Conservation (phyloP, 2,797 vertebrate species). For the Xenentodon cancila region DNA sequence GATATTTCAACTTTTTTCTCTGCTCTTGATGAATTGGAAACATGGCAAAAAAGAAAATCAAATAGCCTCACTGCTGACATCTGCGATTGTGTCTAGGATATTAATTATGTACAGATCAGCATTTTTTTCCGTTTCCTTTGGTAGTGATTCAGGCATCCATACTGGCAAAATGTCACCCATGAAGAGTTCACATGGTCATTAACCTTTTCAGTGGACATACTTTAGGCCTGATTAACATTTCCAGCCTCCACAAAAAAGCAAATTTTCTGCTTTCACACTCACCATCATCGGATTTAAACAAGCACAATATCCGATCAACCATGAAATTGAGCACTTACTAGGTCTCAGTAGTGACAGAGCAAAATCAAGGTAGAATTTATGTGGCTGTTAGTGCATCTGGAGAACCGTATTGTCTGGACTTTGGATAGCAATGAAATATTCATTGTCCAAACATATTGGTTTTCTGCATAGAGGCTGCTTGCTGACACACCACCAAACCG, state of each 20-base stretch:
- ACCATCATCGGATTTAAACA: slow-evolving; percentile 81
- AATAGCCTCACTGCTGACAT: slow-evolving; percentile 18
- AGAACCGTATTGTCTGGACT: slow-evolving; percentile 76
- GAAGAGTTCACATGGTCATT: slow-evolving; percentile 64
- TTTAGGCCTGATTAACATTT: slow-evolving; percentile 78
- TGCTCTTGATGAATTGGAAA: not conserved
- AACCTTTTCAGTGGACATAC: slow-evolving; percentile 72
- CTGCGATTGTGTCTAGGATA: slow-evolving; percentile 15
- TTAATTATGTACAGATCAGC: slow-evolving; percentile 38
- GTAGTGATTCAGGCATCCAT: slow-evolving; percentile 32
- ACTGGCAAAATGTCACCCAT: slow-evolving; percentile 64
- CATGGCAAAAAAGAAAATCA: slow-evolving; percentile 6
- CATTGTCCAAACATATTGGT: slow-evolving; percentile 69
- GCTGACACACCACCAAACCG: slow-evolving; percentile 7
- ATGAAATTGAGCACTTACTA: slow-evolving; percentile 89
- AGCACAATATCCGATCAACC: slow-evolving; percentile 77
- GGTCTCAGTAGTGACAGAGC: slow-evolving; percentile 80
- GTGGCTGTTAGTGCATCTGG: slow-evolving; percentile 72
- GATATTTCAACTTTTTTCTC: not conserved
- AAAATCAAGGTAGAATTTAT: slow-evolving; percentile 81
- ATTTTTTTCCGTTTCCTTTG: slow-evolving; percentile 17
- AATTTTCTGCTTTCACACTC: slow-evolving; percentile 65
- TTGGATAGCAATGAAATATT: slow-evolving; percentile 76
- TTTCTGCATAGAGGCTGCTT: slow-evolving; percentile 41
- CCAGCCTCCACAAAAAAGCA: slow-evolving; percentile 42